These are phyloP conservation scores for Chironomus striatipennis DNA, from an alignment of 1,140 invertebrate genomes.

Conservation along the genomic window DNA sequence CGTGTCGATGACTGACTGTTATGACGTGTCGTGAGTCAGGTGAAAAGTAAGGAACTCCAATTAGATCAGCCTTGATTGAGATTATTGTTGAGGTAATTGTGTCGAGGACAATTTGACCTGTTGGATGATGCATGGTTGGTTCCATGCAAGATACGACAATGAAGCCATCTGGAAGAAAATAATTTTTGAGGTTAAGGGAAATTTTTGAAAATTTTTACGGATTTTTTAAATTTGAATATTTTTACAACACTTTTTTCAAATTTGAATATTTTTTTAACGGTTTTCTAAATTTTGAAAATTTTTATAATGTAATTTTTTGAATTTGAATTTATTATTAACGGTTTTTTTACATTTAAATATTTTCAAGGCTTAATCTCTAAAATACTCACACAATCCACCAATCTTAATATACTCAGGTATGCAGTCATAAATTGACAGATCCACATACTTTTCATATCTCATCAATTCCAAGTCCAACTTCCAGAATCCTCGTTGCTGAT, in stretches of 20 bases:
- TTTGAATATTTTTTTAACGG: neutral
- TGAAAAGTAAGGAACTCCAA: constrained; percentile 59
- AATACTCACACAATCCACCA: constrained; percentile 61
- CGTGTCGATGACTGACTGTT: constrained; percentile 51
- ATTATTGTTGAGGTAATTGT: constrained; percentile 68
- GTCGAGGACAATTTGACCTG: constrained; percentile 65
- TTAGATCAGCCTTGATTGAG: constrained; percentile 51
- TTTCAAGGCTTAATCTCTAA: neutral
- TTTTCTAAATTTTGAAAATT: neutral
- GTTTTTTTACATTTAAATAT: too few species aligned
- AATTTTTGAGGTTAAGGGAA: constrained; percentile 24
- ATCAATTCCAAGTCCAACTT: constrained; percentile 69
- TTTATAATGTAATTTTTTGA: neutral
- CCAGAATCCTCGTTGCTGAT: constrained; percentile 63
- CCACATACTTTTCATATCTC: constrained; percentile 64
- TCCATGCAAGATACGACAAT: constrained; percentile 64
- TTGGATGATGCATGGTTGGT: constrained; percentile 50
- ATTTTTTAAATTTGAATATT: neutral
- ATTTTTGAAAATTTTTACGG: neutral
- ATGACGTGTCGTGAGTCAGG: constrained; percentile 64
- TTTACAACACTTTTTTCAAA: neutral
- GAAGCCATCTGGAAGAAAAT: constrained; percentile 54
- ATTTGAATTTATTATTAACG: neutral
- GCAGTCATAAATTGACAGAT: constrained; percentile 66
- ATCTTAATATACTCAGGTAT: constrained; percentile 62